phyloP scores from a whole-genome alignment of 2,888 invertebrate species.

The Anticlea derivata region DNA sequence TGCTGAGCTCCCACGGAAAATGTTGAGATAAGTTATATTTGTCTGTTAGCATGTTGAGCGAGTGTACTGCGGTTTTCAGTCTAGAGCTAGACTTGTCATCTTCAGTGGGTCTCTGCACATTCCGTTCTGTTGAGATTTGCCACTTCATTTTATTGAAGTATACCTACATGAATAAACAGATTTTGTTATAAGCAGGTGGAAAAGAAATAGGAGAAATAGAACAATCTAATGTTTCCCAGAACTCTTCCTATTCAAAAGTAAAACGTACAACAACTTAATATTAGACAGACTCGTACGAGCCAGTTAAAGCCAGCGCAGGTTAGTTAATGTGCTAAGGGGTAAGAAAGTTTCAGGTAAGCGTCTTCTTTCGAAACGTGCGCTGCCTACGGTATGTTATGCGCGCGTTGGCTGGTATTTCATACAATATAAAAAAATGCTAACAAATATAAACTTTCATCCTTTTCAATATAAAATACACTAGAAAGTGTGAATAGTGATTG shows the following conservation, averaged over 20 bases:
- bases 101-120: slow-evolving; percentile 1
- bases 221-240: no score
- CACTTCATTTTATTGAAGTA: no score
- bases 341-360: slow-evolving; percentile 81
- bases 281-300: slow-evolving; percentile 44
- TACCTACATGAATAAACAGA: no score
- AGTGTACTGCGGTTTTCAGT: slow-evolving; percentile 44
- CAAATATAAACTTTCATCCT: not conserved
- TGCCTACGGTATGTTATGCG: slow-evolving; percentile 53
- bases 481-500: no score
- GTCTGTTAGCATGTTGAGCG: slow-evolving; percentile 60
- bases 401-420: slow-evolving; percentile 6
- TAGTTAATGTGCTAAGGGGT: slow-evolving; percentile 80
- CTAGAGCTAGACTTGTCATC: slow-evolving; percentile 32
- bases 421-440: slow-evolving; percentile 2
- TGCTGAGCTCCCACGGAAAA: slow-evolving; percentile 66
- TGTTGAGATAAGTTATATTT: slow-evolving; percentile 74
- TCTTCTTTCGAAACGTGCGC: slow-evolving; percentile 77
- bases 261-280: slow-evolving; percentile 48
- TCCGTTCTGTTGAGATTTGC: no score
- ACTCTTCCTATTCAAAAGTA: slow-evolving; percentile 29
- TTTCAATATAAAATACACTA: no score
- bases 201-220: no score
- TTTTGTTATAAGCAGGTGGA: no score
- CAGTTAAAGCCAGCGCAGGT: slow-evolving; percentile 59